Evolutionary conservation across 2,888 invertebrate genomes (phyloP).

Genomic region (Ochlodes sylvanus): DNA sequence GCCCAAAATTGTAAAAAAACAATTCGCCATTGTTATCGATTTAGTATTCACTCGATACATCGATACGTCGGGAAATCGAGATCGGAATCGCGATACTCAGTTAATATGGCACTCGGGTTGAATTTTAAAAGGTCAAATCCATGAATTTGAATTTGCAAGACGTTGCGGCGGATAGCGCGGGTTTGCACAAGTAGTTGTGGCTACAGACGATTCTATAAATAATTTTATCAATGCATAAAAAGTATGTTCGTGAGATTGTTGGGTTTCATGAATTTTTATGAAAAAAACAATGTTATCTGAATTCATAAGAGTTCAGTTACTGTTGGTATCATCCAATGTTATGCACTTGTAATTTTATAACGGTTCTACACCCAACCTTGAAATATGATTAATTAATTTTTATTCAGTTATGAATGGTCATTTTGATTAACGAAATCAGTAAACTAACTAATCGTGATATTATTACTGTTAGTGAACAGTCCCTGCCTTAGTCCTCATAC

Average conservation of each 20-base stretch:
- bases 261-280: no score
- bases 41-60: conserved; percentile 53
- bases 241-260: not conserved
- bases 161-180: conserved; percentile 46
- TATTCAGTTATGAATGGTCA: no score
- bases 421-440: no score
- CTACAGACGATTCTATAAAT: conserved; percentile 16
- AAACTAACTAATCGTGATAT: no score
- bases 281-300: no score
- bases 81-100: conserved; percentile 50
- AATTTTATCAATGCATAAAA: not conserved
- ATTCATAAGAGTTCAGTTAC: no score
- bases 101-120: conserved; percentile 48
- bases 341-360: no score
- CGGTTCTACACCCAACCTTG: no score
- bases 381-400: no score
- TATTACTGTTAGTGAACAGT: no score
- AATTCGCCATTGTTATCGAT: conserved; percentile 48
- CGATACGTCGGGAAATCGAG: conserved; percentile 50
- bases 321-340: no score
- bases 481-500: no score
- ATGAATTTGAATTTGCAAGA: conserved; percentile 44
- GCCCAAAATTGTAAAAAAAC: conserved; percentile 48
- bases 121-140: conserved; percentile 45
- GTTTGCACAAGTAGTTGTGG: conserved; percentile 26